Conservation (phyloP, 1,140 invertebrate species). For the Dolichoris vasculosae region DNA sequence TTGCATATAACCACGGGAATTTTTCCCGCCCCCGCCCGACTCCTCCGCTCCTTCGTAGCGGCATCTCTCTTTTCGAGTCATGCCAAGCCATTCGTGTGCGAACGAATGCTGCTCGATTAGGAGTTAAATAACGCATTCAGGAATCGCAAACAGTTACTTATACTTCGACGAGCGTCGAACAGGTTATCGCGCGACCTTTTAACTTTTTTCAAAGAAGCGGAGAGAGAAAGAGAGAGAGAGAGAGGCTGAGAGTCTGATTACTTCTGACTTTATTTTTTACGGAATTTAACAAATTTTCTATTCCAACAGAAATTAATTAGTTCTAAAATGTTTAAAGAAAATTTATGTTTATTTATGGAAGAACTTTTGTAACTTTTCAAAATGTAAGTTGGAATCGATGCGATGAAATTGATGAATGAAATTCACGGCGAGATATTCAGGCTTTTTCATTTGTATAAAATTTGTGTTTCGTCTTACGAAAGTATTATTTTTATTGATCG, state of each 20-base stretch:
- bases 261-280: neutral
- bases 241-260: neutral
- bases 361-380: neutral
- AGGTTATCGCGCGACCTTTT: conserved; percentile 17
- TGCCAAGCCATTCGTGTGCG: conserved; percentile 67
- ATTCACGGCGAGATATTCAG: no score
- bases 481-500: no score
- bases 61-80: conserved; percentile 62
- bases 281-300: neutral
- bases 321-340: neutral
- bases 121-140: conserved; percentile 66
- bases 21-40: neutral
- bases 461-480: no score
- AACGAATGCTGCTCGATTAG: conserved; percentile 68
- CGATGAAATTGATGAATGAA: no score
- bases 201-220: neutral
- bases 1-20: conserved; percentile 61
- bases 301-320: neutral
- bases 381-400: no score
- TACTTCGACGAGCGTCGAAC: conserved; percentile 15
- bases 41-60: conserved; percentile 26
- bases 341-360: neutral
- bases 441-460: no score
- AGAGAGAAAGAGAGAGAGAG: no score
- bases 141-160: conserved; percentile 44